Base-by-base conservation (phyloP, 2,113 vertebrate species). In the Fukomys damarensis region DNA sequence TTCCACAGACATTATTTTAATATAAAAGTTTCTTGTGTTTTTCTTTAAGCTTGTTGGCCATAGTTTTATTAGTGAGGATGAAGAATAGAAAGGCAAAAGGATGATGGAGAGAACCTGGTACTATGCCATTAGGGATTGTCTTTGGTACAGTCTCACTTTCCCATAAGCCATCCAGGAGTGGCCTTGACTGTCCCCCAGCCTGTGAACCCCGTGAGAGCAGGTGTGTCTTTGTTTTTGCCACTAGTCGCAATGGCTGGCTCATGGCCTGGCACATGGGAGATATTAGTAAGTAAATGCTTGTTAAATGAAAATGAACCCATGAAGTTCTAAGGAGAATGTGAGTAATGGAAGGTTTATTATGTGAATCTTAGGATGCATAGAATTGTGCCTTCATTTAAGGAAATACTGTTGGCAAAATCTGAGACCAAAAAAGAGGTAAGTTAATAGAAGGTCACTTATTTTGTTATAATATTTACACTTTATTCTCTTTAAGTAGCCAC, bases 371-470 rank as follows among this genome's bases (percentile, higher is more conserved):
- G 65, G 66, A 16, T 66, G 38, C 59, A 74, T 56, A 56, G n/a
- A 87, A 61, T 92, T 59, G 43, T 93, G 52, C 35, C 65, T 91
- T 82, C 70, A 35, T 22, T 35, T 80, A 43, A 85, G 52, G 85
- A 95, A 95, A 81, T 9, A 32, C 5, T 94, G 10, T 61, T 74
- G 52, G 77, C 63, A 95, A 92, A 83, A 79, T 89, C 80, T 77
- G 84, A 91, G 54, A 38, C 38, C 66, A 30, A 86, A 81, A 81
- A 32, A 22, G 49, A 92, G 56, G 54, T 80, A 95, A 46, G 49
- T 74, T 43, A 56, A 16, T 86, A 19, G 63, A 81, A 79, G 26
- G 1, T 56, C 86, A 17, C 41, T 46, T 58, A 32, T 54, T 46
- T 87, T 80, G 68, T 87, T 66, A 22, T 72, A 46, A 89, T 58